A percentile compares a stretch with the other conserved stretches of the same genome.
These are phyloP conservation scores for Macroteleia sp. DNA, from an alignment of 2,888 invertebrate species.

Conservation along the genomic window DNA sequence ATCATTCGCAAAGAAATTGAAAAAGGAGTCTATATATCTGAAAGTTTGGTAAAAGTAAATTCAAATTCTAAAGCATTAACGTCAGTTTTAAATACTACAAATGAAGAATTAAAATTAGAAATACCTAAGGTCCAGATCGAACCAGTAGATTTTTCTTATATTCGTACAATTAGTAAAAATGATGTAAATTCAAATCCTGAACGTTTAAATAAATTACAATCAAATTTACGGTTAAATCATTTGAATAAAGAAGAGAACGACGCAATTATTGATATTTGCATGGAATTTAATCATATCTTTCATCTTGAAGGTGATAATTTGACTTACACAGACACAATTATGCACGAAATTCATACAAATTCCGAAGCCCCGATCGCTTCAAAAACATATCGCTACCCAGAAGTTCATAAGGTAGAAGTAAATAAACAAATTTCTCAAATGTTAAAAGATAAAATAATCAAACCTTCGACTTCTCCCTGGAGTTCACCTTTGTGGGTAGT, in stretches of 20 bases:
- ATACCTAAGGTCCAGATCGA: not conserved
- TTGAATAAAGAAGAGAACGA: slow-evolving; percentile 28
- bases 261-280: slow-evolving; percentile 5
- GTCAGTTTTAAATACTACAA: slow-evolving; percentile 9
- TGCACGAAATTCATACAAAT: slow-evolving; percentile 41
- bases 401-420: slow-evolving; percentile 6
- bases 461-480: slow-evolving; percentile 74
- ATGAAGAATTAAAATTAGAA: not conserved
- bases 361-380: slow-evolving; percentile 44
- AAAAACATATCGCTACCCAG: slow-evolving; percentile 52
- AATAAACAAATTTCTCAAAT: too few species aligned
- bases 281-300: slow-evolving; percentile 13
- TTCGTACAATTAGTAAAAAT: not conserved
- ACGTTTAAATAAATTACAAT: not conserved
- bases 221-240: not conserved
- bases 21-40: not conserved
- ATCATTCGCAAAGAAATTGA: too few species aligned
- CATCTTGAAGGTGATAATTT: slow-evolving; percentile 15
- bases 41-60: slow-evolving; percentile 9
- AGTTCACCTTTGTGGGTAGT: slow-evolving; percentile 77
- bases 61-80: not conserved
- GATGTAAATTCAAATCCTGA: not conserved
- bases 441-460: slow-evolving; percentile 66
- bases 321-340: slow-evolving; percentile 19
- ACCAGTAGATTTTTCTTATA: not conserved